Conservation (phyloP, 1,140 invertebrate genomes). For the Yoshiicerus persimilis region DNA sequence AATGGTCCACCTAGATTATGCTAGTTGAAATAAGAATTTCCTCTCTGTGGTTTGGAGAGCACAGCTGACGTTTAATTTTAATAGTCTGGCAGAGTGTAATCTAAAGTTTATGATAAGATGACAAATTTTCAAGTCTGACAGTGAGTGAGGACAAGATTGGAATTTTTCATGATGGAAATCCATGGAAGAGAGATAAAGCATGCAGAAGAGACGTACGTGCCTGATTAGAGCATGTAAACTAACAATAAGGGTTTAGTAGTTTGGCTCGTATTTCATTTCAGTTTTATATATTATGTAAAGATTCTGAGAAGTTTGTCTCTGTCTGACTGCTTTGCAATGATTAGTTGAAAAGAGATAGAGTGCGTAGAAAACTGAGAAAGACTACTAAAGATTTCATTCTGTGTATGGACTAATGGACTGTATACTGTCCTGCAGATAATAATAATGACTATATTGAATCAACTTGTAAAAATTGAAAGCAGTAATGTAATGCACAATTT, state of each 20-base stretch:
- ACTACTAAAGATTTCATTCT: not conserved
- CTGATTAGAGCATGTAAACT: slow-evolving; percentile 2
- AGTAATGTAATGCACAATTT: too few relatives aligned
- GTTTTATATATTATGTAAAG: not conserved
- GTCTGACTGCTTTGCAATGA: not conserved
- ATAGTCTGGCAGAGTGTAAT: not conserved
- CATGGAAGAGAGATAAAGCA: not conserved
- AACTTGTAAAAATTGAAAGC: not conserved
- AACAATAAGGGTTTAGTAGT: not conserved
- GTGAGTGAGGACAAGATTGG: not conserved
- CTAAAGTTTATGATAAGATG: not conserved
- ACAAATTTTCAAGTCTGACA: slow-evolving; percentile 17
- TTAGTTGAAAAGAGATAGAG: not conserved
- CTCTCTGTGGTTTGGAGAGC: not conserved
- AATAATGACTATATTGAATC: not conserved
- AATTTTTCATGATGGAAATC: not conserved
- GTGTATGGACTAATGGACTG: too few relatives aligned
- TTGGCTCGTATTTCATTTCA: not conserved
- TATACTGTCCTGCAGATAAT: not conserved
- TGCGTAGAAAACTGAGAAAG: not conserved
- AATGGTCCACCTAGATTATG: too few relatives aligned
- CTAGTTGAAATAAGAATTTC: not conserved
- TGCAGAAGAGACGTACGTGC: not conserved
- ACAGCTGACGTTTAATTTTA: not conserved
- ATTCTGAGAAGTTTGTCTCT: not conserved